Evolutionary conservation across 2,888 invertebrate genomes (phyloP), one percentile per base, ranked within the genome.

Genomic region (Lithophane semibrunnea): DNA sequence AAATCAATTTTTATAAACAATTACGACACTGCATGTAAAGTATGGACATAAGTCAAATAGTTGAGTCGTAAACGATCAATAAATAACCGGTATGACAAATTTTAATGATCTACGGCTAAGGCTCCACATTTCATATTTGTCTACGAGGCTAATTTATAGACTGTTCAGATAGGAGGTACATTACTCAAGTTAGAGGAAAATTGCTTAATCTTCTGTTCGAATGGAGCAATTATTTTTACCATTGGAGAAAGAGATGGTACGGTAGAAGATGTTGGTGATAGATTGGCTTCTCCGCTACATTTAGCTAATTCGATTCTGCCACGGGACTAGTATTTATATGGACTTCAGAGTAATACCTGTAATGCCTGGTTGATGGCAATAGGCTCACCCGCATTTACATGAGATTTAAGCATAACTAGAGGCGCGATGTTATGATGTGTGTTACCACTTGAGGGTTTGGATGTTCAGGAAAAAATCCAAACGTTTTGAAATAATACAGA

Each of bases 71-170:
- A 82, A 74, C 64, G 61, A 63, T 82, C 75, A 8, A 83, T 85
- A 80, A 85, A 85, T 80, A 63, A 67, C 61, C 29, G 44, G 24
- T 70, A 65, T 58, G 83, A 80, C 85, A 85, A 83, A 80, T 79
- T 79, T 68, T 70, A 75, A 83, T 81, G 79, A 81, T 84, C 61
- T 75, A 81, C 70, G 29, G 64, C 60, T 24, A 68, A 52, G 60
- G 60, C 67, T 60, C 56, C 67, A 52, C 9, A 72, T 78, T 76
- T 86, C 64, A 77, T 68, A 75, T 74, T 84, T 73, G 61, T 78
- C 75, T 68, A 49, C 18, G 54, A n/a, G n/a, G 24, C 60, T 69
- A 80, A 80, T 80, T 73, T 83, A 76, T 76, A 49, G 80, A 37
- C 66, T 60, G 66, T 3, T 64, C 71, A 44, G 49, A 54, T 52